phyloP scores from a whole-genome alignment of 2,797 vertebrate genomes.

The Corythornis leucogaster region DNA sequence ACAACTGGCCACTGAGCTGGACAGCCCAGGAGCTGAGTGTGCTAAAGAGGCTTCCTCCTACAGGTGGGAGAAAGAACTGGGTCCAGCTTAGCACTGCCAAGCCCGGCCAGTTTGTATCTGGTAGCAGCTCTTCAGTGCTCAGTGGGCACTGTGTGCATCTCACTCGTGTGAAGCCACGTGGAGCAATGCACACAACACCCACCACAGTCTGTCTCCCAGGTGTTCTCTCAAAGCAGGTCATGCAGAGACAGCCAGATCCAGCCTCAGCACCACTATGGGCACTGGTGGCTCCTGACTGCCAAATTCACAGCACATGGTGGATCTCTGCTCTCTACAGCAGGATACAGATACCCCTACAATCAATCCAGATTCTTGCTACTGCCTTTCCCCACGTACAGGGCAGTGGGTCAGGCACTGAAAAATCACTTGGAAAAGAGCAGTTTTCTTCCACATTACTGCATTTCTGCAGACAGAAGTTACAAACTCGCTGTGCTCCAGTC shows the following conservation, averaged over 20 bases:
- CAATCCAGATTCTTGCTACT: background rate
- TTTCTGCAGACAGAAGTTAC: background rate
- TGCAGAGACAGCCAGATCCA: background rate
- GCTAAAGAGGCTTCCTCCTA: background rate
- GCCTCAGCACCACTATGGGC: background rate
- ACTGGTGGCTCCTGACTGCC: background rate
- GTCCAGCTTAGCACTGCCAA: background rate
- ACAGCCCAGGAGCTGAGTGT: background rate
- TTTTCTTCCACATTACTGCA: background rate
- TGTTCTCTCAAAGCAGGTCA: background rate
- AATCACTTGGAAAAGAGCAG: background rate
- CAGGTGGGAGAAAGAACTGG: background rate
- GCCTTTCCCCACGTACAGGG: background rate
- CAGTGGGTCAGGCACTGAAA: background rate
- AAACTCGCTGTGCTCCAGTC: background rate
- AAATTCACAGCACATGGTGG: background rate
- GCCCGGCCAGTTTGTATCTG: background rate
- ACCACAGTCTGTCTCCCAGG: background rate
- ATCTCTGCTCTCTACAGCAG: background rate
- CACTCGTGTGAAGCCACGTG: background rate
- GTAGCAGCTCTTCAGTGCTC: background rate
- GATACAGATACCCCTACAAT: background rate
- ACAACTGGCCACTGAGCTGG: background rate
- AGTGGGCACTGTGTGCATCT: fast-evolving
- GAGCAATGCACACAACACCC: background rate